phyloP scores from a whole-genome alignment of 2,113 vertebrate species.

The Anser brachyrhynchus region DNA sequence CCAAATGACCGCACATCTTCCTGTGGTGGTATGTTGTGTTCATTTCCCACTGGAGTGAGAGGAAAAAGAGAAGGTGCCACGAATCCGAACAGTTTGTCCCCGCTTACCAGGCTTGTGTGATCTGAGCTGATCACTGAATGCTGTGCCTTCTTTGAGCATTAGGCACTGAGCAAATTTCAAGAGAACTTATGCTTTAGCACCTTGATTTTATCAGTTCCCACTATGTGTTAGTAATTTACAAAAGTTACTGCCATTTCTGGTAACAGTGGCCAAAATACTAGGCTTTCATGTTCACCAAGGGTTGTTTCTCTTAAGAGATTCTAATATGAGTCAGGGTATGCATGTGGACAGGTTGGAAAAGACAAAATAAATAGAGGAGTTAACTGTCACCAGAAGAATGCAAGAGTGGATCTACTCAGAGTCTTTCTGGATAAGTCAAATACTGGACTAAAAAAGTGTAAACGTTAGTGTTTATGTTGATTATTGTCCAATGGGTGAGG shows the following conservation, averaged over 20 bases:
- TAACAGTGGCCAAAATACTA: not conserved
- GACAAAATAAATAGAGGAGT: not conserved
- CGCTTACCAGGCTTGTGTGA: not conserved
- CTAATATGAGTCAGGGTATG: not conserved
- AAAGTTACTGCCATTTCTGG: not conserved
- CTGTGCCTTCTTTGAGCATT: not conserved
- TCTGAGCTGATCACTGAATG: not conserved
- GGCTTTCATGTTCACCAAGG: not conserved
- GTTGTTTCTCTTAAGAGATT: not conserved
- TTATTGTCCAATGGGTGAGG: not conserved
- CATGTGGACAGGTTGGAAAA: not conserved
- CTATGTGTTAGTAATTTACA: not conserved
- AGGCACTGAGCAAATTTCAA: not conserved
- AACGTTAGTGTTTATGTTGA: not conserved
- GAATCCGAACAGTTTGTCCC: not conserved
- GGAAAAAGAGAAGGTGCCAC: not conserved
- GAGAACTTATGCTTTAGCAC: not conserved
- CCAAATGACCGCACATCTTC: not conserved
- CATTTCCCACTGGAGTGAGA: not conserved
- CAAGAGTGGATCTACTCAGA: not conserved
- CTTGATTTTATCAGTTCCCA: not conserved
- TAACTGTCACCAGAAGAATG: not conserved
- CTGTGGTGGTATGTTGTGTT: not conserved
- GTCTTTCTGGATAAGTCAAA: not conserved
- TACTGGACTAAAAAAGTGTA: no score